phyloP scores from a whole-genome alignment of 1,140 invertebrate genomes.

The Mycetomoellerius zeteki region DNA sequence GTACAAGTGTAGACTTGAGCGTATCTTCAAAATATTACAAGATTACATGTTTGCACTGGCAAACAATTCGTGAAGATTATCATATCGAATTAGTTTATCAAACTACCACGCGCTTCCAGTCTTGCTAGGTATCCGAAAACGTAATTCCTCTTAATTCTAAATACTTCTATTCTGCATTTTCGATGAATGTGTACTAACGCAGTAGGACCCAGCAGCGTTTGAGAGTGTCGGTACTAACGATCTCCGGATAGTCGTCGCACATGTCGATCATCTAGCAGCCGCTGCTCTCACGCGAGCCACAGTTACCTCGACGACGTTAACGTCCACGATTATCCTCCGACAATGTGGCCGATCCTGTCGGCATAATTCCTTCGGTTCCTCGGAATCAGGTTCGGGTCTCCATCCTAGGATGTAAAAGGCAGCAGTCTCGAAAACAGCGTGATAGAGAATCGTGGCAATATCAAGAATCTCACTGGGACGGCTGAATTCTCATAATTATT shows the following conservation, averaged over 20 bases:
- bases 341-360: not conserved
- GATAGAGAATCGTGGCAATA: not conserved
- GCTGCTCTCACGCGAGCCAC: slow-evolving; percentile 35
- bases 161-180: not conserved
- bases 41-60: not conserved
- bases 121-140: not conserved
- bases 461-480: not conserved
- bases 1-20: not conserved
- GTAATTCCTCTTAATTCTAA: not conserved
- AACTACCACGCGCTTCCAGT: not conserved
- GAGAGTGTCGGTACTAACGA: slow-evolving; percentile 78
- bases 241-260: slow-evolving; percentile 85
- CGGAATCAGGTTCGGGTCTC: not conserved
- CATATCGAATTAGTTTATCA: not conserved
- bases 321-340: slow-evolving; percentile 32
- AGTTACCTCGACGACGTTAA: slow-evolving; percentile 20
- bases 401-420: not conserved
- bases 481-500: not conserved
- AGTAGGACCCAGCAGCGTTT: slow-evolving; percentile 81
- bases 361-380: slow-evolving; percentile 33
- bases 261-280: slow-evolving; percentile 80
- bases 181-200: slow-evolving; percentile 77
- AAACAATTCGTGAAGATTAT: not conserved
- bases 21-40: not conserved
- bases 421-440: not conserved